These are phyloP conservation scores for Burhinus oedicnemus DNA, from an alignment of 2,113 vertebrate species.

Conservation along the genomic window DNA sequence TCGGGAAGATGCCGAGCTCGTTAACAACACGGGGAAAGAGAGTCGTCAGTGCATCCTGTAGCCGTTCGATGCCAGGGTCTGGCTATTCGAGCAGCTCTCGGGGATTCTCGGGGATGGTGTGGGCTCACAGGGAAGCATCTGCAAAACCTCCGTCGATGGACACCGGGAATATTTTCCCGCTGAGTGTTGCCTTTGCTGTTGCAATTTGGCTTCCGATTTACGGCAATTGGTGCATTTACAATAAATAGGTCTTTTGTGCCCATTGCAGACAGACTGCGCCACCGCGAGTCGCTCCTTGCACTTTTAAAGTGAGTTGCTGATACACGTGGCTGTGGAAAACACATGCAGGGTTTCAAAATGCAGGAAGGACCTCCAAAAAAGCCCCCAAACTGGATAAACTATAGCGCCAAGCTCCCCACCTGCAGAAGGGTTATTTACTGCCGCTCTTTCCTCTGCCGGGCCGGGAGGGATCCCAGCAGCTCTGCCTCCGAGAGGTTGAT, in stretches of 20 bases:
- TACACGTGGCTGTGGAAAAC: not conserved
- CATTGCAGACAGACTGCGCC: not conserved
- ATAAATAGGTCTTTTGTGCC: not conserved
- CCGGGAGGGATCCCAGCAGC: not conserved
- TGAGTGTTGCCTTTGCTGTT: not conserved
- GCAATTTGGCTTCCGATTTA: not conserved
- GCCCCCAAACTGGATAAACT: not conserved
- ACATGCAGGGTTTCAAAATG: not conserved
- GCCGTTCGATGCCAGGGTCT: not conserved
- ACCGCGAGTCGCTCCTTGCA: accelerated
- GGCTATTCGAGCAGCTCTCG: not conserved
- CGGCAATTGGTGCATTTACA: not conserved
- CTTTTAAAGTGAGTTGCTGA: not conserved
- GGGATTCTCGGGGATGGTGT: not conserved
- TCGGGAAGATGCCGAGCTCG: not conserved
- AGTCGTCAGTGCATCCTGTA: accelerated
- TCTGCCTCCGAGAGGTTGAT: not conserved
- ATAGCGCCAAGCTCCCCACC: not conserved
- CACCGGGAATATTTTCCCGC: not conserved
- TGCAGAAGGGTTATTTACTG: not conserved
- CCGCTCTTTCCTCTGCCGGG: not conserved
- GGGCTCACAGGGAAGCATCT: accelerated
- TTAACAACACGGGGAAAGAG: not conserved
- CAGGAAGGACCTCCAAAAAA: not conserved
- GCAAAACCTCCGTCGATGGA: accelerated